These are phyloP conservation scores for Adoxophyes honmai DNA, from an alignment of 1,140 invertebrate genomes.

Conservation along the genomic window DNA sequence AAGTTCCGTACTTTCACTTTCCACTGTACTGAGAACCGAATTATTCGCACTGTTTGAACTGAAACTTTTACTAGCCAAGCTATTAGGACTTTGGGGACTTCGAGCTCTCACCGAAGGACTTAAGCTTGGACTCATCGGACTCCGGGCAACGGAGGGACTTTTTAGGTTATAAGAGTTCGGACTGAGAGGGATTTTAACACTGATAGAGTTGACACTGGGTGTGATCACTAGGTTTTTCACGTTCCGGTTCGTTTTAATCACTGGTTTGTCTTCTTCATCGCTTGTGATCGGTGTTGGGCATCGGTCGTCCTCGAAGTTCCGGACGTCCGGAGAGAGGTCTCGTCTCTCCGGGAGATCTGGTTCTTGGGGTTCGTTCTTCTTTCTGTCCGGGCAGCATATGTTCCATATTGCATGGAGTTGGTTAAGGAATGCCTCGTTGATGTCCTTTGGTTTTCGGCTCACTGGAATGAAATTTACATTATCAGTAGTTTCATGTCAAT, in stretches of 20 bases:
- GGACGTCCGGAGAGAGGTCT: slow-evolving; percentile 31
- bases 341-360: slow-evolving; percentile 26
- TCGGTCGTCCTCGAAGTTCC: slow-evolving; percentile 43
- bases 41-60: neutral
- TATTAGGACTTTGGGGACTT: neutral
- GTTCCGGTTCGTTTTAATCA: slow-evolving; percentile 15
- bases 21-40: neutral
- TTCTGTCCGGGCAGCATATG: slow-evolving; percentile 50
- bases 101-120: no score
- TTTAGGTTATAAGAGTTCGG: neutral
- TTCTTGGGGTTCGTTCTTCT: slow-evolving; percentile 23
- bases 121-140: neutral
- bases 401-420: slow-evolving; percentile 48
- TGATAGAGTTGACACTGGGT: neutral
- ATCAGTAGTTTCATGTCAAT: no score
- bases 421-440: slow-evolving; percentile 38
- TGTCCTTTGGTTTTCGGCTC: slow-evolving; percentile 38
- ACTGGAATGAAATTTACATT: slow-evolving; percentile 34
- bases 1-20: slow-evolving; percentile 20
- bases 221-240: slow-evolving; percentile 1
- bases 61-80: neutral
- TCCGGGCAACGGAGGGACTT: neutral
- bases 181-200: neutral
- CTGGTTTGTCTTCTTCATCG: slow-evolving; percentile 34
- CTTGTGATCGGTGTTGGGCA: slow-evolving; percentile 34